Base-by-base conservation (phyloP, 2,888 invertebrate species). In the Linnaemya tessellans region DNA sequence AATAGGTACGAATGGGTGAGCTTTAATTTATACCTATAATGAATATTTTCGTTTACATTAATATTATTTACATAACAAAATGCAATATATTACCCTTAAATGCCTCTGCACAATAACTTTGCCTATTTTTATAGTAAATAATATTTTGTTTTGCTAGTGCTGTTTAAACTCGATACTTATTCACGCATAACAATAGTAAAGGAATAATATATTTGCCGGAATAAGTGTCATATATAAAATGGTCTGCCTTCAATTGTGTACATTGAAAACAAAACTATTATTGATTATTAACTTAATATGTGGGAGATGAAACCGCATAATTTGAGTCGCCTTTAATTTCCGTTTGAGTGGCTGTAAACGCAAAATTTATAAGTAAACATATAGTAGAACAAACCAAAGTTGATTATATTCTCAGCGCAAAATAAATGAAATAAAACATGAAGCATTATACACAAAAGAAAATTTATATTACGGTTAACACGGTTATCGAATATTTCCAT, bases 121-220 rank as follows among this genome's bases (percentile, higher is more conserved):
- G 15, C 46, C 15, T 3, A 49, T 20, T 70, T 35, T 60, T 41
- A 22, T 41, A 65, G 46, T 41, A 74, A 35, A 62, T 30, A 20
- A 30, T 60, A 51, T 65, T 60, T 77, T 51, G 71, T 77, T 71
- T 71, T 43, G 30, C 49, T 18, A 78, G 68, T 73, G 35, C 41
- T 73, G 43, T 54, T 71, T 35, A 73, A 73, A 73, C 70, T 74
- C 74, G 62, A 64, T 84, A 84, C 54, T 79, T 79, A 79, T 74
- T 84, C 73, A 78, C 67, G 73, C 78, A 73, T 83, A 79, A 83
- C 73, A 20, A 56, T 60, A 73, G 73, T 51, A 22, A 22, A 56
- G 22, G 2, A 56, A 25, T 10, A 46, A 46, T 46, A 15, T 46
- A 4, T 46, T 15, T 46, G 43, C 4, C 43, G 5, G 15, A 46